These are phyloP conservation scores for Geotria australis DNA, from an alignment of 2,797 vertebrate genomes.

Conservation along the genomic window DNA sequence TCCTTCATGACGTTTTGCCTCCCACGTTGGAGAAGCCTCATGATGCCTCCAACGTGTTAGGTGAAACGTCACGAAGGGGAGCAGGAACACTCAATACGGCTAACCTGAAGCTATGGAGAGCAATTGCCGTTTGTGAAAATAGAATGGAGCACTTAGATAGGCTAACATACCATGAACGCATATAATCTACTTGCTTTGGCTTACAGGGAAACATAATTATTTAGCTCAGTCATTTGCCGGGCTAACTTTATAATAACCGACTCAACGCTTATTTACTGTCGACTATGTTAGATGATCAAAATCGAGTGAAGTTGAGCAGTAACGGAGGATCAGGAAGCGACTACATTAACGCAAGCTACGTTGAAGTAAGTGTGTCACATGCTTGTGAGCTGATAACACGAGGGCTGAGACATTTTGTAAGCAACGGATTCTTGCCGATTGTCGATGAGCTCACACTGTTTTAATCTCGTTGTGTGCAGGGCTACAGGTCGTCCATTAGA, in stretches of 20 bases:
- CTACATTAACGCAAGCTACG: conserved; percentile 88
- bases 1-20: no score
- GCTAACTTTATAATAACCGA: no score
- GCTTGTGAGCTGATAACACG: background rate
- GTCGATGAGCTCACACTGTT: background rate
- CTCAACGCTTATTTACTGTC: no score
- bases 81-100: no score
- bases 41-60: no score
- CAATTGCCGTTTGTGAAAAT: background rate
- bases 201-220: no score
- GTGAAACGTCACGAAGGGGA: no score
- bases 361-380: conserved; percentile 26
- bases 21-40: no score
- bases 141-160: background rate
- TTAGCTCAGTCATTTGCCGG: no score
- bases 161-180: background rate
- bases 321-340: conserved; percentile 32
- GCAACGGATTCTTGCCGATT: background rate
- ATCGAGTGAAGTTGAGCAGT: conserved; percentile 36
- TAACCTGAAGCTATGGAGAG: no score
- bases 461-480: conserved; percentile 16
- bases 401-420: background rate
- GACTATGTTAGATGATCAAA: conserved; percentile 40
- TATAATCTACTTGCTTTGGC: no score
- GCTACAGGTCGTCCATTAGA: conserved; percentile 73